A percentile compares a stretch with the other conserved stretches of the same genome.
Conservation (phyloP, 2,113 vertebrate species). For the Crypturellus undulatus region DNA sequence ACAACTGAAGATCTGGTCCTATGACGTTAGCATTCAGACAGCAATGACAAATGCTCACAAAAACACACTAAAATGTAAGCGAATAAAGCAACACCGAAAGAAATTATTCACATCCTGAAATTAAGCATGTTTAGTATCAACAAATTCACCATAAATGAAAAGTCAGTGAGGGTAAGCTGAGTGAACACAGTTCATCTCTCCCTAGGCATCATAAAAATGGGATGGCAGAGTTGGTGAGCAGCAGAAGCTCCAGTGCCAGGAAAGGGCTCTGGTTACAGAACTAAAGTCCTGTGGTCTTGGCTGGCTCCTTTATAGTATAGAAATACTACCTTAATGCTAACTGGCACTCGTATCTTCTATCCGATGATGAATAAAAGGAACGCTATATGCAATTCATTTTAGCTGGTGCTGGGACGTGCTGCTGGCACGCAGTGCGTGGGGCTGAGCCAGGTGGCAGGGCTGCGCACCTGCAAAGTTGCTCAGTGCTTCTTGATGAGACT, state of each 20-base stretch:
- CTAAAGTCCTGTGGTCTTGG: constrained; percentile 14
- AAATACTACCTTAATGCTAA: constrained; percentile 35
- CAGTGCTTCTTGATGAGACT: constrained; percentile 13
- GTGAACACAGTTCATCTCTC: background rate
- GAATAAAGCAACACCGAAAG: background rate
- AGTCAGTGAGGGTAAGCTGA: background rate
- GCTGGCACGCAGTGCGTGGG: background rate
- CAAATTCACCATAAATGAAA: background rate
- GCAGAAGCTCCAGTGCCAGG: background rate
- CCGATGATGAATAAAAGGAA: constrained; percentile 36
- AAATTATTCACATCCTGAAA: background rate
- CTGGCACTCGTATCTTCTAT: constrained; percentile 11
- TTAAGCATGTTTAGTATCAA: background rate
- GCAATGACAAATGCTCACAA: background rate
- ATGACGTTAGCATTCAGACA: background rate
- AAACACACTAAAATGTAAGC: background rate
- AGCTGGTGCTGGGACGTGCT: constrained; percentile 18
- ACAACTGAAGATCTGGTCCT: background rate
- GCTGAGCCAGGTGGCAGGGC: constrained; percentile 37
- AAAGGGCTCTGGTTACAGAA: background rate
- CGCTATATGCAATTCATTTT: constrained; percentile 8
- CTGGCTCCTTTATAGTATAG: background rate
- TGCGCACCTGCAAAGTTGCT: constrained; percentile 46
- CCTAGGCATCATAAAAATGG: background rate
- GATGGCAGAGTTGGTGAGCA: background rate